Evolutionary conservation across 2,888 invertebrate species (phyloP).

Genomic region (Adineta ricciae): DNA sequence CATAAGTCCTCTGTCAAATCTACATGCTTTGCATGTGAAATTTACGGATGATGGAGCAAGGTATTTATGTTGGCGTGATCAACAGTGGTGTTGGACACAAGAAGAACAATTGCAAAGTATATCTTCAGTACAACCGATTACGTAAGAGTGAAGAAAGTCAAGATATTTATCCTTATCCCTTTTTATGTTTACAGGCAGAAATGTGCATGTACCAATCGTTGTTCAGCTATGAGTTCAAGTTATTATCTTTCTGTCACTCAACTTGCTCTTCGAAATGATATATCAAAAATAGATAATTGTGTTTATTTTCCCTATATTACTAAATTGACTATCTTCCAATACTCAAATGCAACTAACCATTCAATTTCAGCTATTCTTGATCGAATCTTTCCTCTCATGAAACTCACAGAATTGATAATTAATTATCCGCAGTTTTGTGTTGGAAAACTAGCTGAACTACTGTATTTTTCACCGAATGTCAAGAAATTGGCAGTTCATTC

Average conservation of each 20-base stretch:
- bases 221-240: background rate
- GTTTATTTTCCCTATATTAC: background rate
- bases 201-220: background rate
- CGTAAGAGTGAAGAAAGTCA: background rate
- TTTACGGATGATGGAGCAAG: background rate
- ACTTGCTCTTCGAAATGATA: background rate
- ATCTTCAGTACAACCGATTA: background rate
- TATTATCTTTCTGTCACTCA: background rate
- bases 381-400: background rate
- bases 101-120: background rate
- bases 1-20: background rate
- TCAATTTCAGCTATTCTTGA: background rate
- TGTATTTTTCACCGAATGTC: background rate
- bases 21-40: background rate
- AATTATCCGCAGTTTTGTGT: background rate
- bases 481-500: background rate
- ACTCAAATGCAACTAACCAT: background rate
- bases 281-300: background rate
- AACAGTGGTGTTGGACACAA: background rate
- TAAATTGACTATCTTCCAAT: background rate
- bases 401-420: background rate
- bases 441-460: background rate
- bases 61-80: background rate
- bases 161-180: background rate
- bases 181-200: too few species aligned